These are phyloP conservation scores for Colossoma macropomum DNA, from an alignment of 2,113 vertebrate species.

Conservation along the genomic window DNA sequence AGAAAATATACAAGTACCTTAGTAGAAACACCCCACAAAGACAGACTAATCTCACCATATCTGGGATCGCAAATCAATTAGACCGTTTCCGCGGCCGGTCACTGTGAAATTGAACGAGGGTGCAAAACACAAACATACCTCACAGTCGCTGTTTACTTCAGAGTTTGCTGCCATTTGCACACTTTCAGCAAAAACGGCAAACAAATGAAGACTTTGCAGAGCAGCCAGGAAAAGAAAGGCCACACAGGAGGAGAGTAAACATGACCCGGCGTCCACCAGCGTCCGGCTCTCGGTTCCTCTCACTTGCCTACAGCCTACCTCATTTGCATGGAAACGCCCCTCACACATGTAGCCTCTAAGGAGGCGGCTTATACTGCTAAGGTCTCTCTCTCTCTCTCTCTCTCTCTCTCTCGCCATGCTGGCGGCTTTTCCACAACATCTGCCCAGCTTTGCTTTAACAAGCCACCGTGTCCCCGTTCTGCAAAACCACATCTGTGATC, in stretches of 20 bases:
- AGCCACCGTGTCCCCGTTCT: conserved; percentile 46
- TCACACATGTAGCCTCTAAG: conserved; percentile 12
- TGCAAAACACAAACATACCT: conserved; percentile 69
- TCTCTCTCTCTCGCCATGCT: conserved; percentile 20
- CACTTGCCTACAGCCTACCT: conserved; percentile 27
- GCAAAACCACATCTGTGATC: conserved; percentile 36
- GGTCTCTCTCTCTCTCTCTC: neutral
- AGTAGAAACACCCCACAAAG: too few relatives aligned
- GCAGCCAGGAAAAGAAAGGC: conserved; percentile 28
- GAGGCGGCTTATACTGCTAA: conserved; percentile 5
- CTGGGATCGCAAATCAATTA: neutral
- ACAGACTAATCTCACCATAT: neutral
- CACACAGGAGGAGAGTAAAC: conserved; percentile 40
- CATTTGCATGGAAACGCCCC: conserved; percentile 61
- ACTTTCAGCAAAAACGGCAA: conserved; percentile 28
- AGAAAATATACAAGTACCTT: too few relatives aligned
- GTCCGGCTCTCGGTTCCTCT: conserved; percentile 49
- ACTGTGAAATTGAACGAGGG: neutral
- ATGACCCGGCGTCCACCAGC: conserved; percentile 39
- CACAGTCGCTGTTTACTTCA: conserved; percentile 64
- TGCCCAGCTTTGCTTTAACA: conserved; percentile 39
- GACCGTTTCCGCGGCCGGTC: neutral
- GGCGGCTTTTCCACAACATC: conserved; percentile 51
- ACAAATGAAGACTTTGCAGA: conserved; percentile 19
- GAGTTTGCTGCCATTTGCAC: conserved; percentile 66